Evolutionary conservation across 1,140 invertebrate species (phyloP).

Genomic region (Phocides pigmalion): DNA sequence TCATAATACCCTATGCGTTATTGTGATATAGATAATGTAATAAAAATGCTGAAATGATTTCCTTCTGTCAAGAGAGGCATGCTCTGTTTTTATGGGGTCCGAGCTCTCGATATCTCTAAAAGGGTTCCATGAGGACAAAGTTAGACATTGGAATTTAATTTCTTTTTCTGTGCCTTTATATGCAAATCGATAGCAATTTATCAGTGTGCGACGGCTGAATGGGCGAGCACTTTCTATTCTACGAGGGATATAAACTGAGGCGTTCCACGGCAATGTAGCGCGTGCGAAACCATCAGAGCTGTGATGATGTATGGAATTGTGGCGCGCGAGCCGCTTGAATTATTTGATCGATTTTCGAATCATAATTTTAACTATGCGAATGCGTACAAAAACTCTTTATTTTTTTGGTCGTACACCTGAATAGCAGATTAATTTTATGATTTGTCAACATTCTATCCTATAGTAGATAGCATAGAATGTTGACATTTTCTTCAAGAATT

Average conservation of each 20-base stretch:
- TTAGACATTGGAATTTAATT: conserved; percentile 50
- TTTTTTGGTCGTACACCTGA: too few species aligned
- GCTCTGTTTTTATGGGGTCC: conserved; percentile 1
- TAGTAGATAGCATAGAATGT: too few species aligned
- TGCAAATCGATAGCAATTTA: conserved; percentile 65
- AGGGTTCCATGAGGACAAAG: conserved; percentile 46
- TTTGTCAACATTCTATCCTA: too few species aligned
- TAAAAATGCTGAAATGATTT: neutral
- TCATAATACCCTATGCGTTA: too few species aligned
- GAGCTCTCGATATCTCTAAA: conserved; percentile 27
- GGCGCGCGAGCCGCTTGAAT: conserved; percentile 1
- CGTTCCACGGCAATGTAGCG: conserved; percentile 29
- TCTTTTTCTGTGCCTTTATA: conserved; percentile 59
- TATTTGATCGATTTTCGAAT: conserved; percentile 12
- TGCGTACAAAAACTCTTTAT: too few species aligned
- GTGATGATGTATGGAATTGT: conserved; percentile 41
- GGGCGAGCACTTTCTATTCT: conserved; percentile 46
- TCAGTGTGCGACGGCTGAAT: conserved; percentile 62
- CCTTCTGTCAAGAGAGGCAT: conserved; percentile 1
- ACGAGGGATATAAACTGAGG: conserved; percentile 46
- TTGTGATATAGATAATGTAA: too few species aligned
- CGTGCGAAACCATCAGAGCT: conserved; percentile 39
- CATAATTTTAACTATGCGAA: too few species aligned
- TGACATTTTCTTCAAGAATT: too few species aligned
- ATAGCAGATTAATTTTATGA: too few species aligned